Evolutionary conservation across 2,888 invertebrate species (phyloP).

Genomic region (Andrena marginata): DNA sequence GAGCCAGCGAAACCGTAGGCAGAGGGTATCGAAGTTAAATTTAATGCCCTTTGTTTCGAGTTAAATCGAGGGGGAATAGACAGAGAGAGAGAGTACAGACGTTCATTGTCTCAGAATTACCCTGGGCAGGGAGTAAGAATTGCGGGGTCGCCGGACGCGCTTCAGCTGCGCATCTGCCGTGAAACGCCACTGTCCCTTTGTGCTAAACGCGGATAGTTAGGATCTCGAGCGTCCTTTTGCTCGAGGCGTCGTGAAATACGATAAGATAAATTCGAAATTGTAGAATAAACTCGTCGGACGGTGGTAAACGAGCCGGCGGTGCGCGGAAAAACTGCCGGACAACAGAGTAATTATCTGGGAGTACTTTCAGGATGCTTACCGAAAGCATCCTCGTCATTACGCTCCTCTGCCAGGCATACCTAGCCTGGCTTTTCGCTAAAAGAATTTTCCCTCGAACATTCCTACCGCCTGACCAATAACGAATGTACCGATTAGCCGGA

Average conservation of each 20-base stretch:
- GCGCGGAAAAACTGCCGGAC: background rate
- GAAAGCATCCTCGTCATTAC: background rate
- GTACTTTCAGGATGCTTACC: background rate
- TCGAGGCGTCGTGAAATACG: conserved; percentile 5
- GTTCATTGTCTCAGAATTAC: conserved; percentile 49
- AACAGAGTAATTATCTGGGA: background rate
- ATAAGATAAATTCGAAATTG: conserved; percentile 30
- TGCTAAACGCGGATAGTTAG: conserved; percentile 20
- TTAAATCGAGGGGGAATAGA: conserved; percentile 20
- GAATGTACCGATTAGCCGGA: no score
- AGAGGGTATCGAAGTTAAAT: conserved; percentile 1
- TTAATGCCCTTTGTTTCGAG: conserved; percentile 9
- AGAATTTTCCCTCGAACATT: no score
- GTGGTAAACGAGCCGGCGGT: background rate
- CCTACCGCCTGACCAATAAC: no score
- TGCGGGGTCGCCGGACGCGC: conserved; percentile 33
- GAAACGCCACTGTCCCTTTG: conserved; percentile 48
- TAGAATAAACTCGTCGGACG: background rate
- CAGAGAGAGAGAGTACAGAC: background rate
- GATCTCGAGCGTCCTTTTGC: conserved; percentile 7
- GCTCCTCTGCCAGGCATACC: background rate
- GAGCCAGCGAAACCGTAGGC: background rate
- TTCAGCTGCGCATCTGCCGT: conserved; percentile 33
- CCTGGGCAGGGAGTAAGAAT: conserved; percentile 50
- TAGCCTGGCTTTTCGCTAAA: no score